Conservation (phyloP, 2,797 vertebrate genomes). For the Gymnodraco acuticeps region DNA sequence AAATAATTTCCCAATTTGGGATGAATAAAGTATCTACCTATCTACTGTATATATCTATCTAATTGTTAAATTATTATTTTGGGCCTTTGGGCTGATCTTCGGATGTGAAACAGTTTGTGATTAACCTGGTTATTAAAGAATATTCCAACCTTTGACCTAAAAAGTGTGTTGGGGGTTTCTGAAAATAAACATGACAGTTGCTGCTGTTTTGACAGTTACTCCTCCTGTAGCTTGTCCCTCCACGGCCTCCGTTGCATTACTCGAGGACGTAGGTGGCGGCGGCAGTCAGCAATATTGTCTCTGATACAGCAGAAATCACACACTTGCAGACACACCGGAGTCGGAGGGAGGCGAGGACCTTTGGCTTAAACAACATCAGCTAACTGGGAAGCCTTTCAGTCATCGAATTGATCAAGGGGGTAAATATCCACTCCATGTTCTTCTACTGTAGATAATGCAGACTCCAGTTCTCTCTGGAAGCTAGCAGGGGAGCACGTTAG, state of each 20-base stretch:
- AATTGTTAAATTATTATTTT: too few species aligned
- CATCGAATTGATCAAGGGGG: conserved; percentile 55
- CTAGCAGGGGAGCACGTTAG: conserved; percentile 2
- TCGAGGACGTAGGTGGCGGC: conserved; percentile 36
- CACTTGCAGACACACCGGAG: conserved; percentile 44
- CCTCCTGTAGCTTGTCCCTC: conserved; percentile 30
- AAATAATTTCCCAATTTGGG: too few species aligned
- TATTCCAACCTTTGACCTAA: too few species aligned
- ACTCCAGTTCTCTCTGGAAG: neutral
- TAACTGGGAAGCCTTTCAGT: conserved; percentile 32
- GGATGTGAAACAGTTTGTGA: too few species aligned
- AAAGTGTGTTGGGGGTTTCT: too few species aligned
- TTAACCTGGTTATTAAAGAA: too few species aligned
- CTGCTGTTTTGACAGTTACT: neutral
- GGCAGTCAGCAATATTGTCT: conserved; percentile 91
- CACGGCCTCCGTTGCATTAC: conserved; percentile 28
- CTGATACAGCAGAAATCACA: conserved; percentile 85
- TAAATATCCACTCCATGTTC: conserved; percentile 41
- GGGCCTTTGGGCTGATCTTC: too few species aligned
- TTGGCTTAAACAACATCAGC: conserved; percentile 19
- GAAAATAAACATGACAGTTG: neutral
- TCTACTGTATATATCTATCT: too few species aligned
- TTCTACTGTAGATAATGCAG: neutral
- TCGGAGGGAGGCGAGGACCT: conserved; percentile 46
- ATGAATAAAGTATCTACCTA: too few species aligned